Conservation (phyloP, 2,113 vertebrate species). For the Panurus biarmicus region DNA sequence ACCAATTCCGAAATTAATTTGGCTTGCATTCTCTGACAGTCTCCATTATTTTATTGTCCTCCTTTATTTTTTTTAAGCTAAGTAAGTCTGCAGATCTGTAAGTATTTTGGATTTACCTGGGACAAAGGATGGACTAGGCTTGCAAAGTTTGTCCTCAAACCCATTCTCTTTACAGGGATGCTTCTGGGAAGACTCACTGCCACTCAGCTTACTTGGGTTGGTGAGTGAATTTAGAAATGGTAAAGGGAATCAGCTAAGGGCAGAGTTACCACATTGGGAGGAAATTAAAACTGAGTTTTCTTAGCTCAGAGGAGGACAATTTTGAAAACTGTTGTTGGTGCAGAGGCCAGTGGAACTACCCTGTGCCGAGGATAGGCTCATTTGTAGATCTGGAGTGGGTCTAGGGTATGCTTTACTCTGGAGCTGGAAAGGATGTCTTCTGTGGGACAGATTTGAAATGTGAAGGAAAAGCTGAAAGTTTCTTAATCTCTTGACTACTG, state of each 20-base stretch:
- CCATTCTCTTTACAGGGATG: background rate
- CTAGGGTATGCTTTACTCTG: background rate
- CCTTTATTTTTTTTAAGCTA: background rate
- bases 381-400: background rate
- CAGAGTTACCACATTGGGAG: background rate
- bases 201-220: background rate
- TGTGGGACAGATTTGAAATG: background rate
- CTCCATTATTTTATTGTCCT: background rate
- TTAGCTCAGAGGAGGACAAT: background rate
- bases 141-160: background rate
- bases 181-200: background rate
- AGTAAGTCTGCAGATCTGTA: background rate
- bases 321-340: background rate
- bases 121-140: background rate
- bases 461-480: background rate
- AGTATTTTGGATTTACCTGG: background rate
- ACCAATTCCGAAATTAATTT: constrained; percentile 18
- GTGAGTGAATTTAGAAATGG: background rate
- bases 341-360: background rate
- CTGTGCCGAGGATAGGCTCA: background rate
- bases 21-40: background rate
- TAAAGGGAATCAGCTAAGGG: background rate
- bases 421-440: background rate
- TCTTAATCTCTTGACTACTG: background rate
- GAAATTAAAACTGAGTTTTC: background rate